These are phyloP conservation scores for Drosophila nr. medialis DNA, from an alignment of 2,888 invertebrate genomes.

Conservation along the genomic window DNA sequence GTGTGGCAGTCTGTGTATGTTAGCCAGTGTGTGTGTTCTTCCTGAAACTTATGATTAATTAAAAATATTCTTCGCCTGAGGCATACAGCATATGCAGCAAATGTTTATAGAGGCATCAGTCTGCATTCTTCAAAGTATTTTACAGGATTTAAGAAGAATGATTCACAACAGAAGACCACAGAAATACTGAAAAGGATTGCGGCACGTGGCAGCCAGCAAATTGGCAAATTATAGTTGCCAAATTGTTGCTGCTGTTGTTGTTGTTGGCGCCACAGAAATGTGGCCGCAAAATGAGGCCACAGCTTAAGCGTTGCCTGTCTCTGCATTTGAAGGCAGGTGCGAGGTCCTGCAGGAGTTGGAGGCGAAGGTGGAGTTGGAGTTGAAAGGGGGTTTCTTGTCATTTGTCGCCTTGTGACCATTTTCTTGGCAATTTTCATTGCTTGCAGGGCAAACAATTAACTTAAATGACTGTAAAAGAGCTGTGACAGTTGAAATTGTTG, in stretches of 20 bases:
- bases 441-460: slow-evolving; percentile 66
- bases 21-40: slow-evolving; percentile 27
- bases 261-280: slow-evolving; percentile 35
- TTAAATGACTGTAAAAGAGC: slow-evolving; percentile 73
- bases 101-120: slow-evolving; percentile 43
- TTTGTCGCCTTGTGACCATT: slow-evolving; percentile 16
- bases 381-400: not conserved
- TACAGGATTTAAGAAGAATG: slow-evolving; percentile 20
- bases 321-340: slow-evolving; percentile 21
- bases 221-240: slow-evolving; percentile 48
- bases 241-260: slow-evolving; percentile 8
- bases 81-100: slow-evolving; percentile 22
- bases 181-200: slow-evolving; percentile 18
- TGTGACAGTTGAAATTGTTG: slow-evolving; percentile 50
- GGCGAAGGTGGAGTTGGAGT: too few relatives aligned
- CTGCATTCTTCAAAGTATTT: slow-evolving; percentile 25
- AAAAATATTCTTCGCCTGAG: slow-evolving; percentile 53
- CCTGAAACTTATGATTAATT: slow-evolving; percentile 77
- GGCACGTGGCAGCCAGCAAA: slow-evolving; percentile 48
- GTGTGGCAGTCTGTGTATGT: slow-evolving; percentile 1
- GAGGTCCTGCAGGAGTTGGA: not conserved
- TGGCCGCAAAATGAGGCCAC: slow-evolving; percentile 38
- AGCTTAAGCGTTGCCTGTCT: slow-evolving; percentile 9
- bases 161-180: slow-evolving; percentile 2
- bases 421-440: slow-evolving; percentile 35